Evolutionary conservation across 2,888 invertebrate species (phyloP).

Genomic region (Lepeophtheirus nordmannii): DNA sequence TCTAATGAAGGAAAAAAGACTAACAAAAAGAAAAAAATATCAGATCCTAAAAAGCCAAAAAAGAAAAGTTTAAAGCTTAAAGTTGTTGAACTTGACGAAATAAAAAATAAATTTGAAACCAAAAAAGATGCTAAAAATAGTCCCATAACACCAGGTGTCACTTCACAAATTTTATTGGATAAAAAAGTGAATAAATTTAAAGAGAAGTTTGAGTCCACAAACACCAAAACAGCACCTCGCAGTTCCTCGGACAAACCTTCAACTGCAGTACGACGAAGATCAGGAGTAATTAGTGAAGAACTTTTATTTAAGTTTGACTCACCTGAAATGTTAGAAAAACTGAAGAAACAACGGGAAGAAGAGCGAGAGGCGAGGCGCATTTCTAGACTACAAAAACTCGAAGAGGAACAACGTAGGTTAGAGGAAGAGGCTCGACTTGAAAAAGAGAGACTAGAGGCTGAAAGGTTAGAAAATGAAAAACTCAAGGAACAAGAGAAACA

Average conservation of each 20-base stretch:
- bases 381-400: not conserved
- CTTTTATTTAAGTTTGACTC: constrained; percentile 16
- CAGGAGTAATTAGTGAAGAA: constrained; percentile 17
- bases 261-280: not conserved
- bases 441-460: constrained; percentile 9
- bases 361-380: constrained; percentile 2
- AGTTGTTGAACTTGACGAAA: not conserved
- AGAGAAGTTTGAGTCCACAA: not conserved
- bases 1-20: constrained; percentile 1
- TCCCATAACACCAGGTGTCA: not conserved
- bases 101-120: not conserved
- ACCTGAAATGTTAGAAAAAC: constrained; percentile 2
- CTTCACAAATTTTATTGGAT: not conserved
- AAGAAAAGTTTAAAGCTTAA: not conserved
- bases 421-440: constrained; percentile 11
- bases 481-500: not conserved
- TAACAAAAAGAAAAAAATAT: not conserved
- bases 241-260: not conserved
- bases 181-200: not conserved
- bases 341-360: constrained; percentile 15
- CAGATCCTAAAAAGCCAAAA: not conserved
- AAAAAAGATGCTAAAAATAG: not conserved
- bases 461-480: constrained; percentile 9
- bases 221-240: not conserved
- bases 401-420: constrained; percentile 1